phyloP scores from a whole-genome alignment of 2,113 vertebrate species.

The Rhinopithecus roxellana region DNA sequence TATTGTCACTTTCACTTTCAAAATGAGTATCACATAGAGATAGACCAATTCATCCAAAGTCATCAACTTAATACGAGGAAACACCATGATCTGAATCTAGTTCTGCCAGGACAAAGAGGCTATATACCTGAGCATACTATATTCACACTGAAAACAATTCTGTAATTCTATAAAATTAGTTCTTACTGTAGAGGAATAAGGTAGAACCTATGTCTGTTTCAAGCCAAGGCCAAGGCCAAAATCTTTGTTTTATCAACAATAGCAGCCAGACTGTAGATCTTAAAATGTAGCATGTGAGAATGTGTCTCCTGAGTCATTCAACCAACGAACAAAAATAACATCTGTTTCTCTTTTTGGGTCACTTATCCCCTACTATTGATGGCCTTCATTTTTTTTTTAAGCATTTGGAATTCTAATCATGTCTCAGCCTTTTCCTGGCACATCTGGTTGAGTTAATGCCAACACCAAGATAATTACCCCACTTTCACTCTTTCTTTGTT shows the following conservation, averaged over 20 bases:
- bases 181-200: neutral
- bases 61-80: neutral
- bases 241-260: neutral
- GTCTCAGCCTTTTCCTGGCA: neutral
- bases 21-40: neutral
- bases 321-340: neutral
- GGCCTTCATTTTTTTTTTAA: neutral
- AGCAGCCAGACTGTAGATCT: neutral
- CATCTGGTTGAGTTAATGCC: neutral
- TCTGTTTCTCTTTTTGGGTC: neutral
- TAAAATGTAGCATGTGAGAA: neutral
- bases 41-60: neutral
- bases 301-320: neutral
- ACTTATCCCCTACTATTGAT: neutral
- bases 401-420: conserved; percentile 30
- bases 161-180: neutral
- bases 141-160: neutral
- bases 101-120: neutral
- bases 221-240: neutral
- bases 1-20: neutral
- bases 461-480: conserved; percentile 26
- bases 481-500: neutral
- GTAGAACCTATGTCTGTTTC: neutral
- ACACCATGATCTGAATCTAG: neutral
- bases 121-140: neutral